phyloP scores from a whole-genome alignment of 2,888 invertebrate species.

The Ditula angustiorana region DNA sequence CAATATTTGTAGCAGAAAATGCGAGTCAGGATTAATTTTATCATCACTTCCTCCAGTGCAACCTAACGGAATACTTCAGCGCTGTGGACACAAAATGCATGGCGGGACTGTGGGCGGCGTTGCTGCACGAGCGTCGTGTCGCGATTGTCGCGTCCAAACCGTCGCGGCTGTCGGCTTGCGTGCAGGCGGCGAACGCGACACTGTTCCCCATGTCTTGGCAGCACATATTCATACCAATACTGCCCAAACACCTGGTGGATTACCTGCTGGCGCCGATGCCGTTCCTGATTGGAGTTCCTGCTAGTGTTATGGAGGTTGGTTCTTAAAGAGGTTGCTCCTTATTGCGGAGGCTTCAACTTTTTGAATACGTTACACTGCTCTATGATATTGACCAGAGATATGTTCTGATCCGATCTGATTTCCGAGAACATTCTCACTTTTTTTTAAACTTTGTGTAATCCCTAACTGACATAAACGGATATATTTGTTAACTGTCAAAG shows the following conservation, averaged over 20 bases:
- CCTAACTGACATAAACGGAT: too few species aligned
- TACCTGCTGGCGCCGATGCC: conserved; percentile 98
- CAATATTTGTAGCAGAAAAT: too few species aligned
- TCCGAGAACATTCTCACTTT: too few species aligned
- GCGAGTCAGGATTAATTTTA: background rate
- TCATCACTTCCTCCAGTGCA: conserved; percentile 88
- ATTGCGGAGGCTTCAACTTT: too few species aligned
- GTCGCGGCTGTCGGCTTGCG: conserved; percentile 95
- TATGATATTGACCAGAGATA: too few species aligned
- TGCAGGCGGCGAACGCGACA: conserved; percentile 97
- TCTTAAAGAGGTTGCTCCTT: too few species aligned
- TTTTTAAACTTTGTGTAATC: too few species aligned
- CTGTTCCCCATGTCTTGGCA: conserved; percentile 99
- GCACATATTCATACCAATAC: conserved; percentile 98
- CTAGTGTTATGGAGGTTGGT: conserved; percentile 90
- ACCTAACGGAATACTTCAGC: conserved; percentile 98
- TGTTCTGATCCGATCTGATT: too few species aligned
- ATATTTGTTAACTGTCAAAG: too few species aligned
- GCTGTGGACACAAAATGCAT: conserved; percentile 98
- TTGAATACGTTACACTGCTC: too few species aligned
- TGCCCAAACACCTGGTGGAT: conserved; percentile 95
- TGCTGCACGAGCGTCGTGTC: conserved; percentile 97
- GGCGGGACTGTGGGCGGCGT: conserved; percentile 97
- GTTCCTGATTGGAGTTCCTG: conserved; percentile 97
- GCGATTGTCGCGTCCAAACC: conserved; percentile 96